Percentiles rank a stretch among this genome's conserved stretches.
Conservation (phyloP, 2,797 vertebrate species). For the Lepilemur ruficaudatus region DNA sequence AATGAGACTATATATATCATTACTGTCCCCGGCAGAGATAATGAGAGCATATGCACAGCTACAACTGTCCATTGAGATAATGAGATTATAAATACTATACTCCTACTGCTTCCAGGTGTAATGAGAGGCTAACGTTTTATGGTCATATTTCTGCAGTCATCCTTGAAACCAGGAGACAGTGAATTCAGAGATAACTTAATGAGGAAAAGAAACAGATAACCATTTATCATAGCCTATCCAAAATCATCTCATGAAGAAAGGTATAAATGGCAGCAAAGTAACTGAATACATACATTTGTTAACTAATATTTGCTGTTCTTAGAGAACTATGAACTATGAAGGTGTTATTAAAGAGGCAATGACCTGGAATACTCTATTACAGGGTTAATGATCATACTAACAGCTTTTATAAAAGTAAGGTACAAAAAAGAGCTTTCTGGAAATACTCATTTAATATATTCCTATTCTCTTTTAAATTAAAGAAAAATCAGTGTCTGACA, state of each 20-base stretch:
- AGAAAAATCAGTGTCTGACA: neutral
- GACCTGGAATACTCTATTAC: neutral
- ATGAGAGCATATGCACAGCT: conserved; percentile 66
- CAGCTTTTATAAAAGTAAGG: neutral
- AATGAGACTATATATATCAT: conserved; percentile 66
- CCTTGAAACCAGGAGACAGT: conserved; percentile 55
- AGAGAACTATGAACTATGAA: neutral
- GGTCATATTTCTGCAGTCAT: conserved; percentile 56
- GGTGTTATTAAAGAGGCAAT: neutral
- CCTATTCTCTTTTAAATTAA: conserved; percentile 35
- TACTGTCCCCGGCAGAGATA: conserved; percentile 62
- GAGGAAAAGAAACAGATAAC: conserved; percentile 44
- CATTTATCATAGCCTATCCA: conserved; percentile 32
- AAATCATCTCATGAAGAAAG: conserved; percentile 46
- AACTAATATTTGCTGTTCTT: conserved; percentile 31
- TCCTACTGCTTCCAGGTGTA: conserved; percentile 67
- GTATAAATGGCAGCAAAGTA: conserved; percentile 13
- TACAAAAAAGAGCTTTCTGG: neutral
- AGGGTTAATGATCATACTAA: neutral
- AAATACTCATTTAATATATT: conserved; percentile 8
- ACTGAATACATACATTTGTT: neutral
- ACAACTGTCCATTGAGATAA: conserved; percentile 67
- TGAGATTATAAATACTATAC: conserved; percentile 76
- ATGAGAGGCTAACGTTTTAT: conserved; percentile 61
- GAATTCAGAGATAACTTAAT: conserved; percentile 57